A percentile compares a stretch with the other conserved stretches of the same genome.
Evolutionary conservation across 2,113 vertebrate species (phyloP).

Genomic region (Galbula dea): DNA sequence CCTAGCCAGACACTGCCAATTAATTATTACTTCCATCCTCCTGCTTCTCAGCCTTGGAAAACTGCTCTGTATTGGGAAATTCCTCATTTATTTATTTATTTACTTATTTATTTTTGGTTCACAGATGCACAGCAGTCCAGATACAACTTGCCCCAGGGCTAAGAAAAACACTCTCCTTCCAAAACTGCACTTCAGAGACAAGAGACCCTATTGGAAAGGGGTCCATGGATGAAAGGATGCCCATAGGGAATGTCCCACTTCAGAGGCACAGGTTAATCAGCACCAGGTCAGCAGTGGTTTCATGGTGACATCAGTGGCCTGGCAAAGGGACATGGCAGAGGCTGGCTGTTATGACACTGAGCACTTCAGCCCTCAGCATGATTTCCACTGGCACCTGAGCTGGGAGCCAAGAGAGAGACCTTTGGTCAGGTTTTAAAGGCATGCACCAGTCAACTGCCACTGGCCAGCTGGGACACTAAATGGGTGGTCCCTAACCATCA

Average conservation of each 20-base stretch:
- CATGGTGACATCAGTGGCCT: conserved; percentile 8
- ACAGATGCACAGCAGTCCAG: neutral
- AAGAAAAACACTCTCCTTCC: neutral
- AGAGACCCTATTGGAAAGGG: neutral
- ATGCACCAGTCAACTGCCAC: neutral
- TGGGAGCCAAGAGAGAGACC: neutral
- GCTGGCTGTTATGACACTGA: conserved; percentile 18
- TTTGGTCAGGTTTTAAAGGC: conserved; percentile 24
- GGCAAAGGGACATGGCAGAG: neutral
- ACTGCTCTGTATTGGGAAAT: conserved; percentile 1
- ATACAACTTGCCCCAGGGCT: neutral
- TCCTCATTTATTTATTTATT: neutral
- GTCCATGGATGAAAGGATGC: rapidly evolving
- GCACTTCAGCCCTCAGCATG: neutral
- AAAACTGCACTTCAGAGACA: neutral
- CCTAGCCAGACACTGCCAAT: rapidly evolving
- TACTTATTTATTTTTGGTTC: no score
- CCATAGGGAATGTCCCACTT: neutral
- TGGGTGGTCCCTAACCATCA: neutral
- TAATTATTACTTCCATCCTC: conserved; percentile 46
- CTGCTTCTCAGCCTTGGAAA: conserved; percentile 20
- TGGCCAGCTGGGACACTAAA: neutral
- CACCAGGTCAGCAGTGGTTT: neutral
- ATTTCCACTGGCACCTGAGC: conserved; percentile 36
- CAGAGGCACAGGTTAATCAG: rapidly evolving